Percentiles rank a stretch among this genome's conserved stretches.
phyloP scores from a whole-genome alignment of 2,797 vertebrate species.

The Dermochelys coriacea region DNA sequence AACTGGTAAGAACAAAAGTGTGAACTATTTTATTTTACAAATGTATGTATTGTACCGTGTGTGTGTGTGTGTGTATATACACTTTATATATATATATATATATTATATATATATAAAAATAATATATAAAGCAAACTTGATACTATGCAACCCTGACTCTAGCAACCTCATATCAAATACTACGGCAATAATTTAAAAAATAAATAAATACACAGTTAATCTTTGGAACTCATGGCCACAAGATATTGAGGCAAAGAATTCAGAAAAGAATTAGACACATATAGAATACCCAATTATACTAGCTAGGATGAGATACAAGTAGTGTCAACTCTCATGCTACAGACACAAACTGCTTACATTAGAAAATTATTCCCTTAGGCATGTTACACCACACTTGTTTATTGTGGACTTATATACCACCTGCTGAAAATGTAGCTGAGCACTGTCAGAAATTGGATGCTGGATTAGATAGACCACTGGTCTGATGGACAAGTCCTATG shows the following conservation, averaged over 20 bases:
- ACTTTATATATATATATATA: too few relatives aligned
- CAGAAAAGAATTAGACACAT: background rate
- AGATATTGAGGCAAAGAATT: background rate
- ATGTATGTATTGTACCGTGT: too few relatives aligned
- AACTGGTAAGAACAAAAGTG: background rate
- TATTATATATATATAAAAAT: too few relatives aligned
- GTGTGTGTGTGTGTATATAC: too few relatives aligned
- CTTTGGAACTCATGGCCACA: too few relatives aligned
- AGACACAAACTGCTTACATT: background rate
- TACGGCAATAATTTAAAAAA: accelerated
- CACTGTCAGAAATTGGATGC: background rate
- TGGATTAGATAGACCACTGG: background rate
- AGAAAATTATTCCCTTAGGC: background rate
- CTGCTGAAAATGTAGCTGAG: background rate
- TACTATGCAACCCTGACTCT: background rate
- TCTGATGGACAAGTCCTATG: background rate
- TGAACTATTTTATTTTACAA: background rate
- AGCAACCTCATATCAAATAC: background rate
- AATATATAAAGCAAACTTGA: too few relatives aligned
- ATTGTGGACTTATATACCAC: background rate
- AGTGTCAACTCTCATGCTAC: background rate
- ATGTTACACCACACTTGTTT: background rate
- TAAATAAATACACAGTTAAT: accelerated
- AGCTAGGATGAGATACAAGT: accelerated
- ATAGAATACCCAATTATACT: accelerated